Evolutionary conservation across 2,113 vertebrate genomes (phyloP).

Genomic region (Cyprinodon brontotheroides): DNA sequence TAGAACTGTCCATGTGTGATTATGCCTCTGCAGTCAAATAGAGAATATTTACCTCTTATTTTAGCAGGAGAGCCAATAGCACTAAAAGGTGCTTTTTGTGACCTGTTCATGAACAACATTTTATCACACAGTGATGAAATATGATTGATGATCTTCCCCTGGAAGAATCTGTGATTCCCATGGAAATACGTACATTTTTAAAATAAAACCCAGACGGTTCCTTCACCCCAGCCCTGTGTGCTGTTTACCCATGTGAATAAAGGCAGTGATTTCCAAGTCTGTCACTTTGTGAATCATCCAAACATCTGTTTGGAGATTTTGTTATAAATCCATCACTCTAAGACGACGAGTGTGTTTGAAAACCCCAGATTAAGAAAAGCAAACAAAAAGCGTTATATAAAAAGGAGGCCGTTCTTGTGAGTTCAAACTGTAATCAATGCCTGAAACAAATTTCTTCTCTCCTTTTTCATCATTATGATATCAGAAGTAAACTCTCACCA

Average conservation of each 20-base stretch:
- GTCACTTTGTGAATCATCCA: slow-evolving; percentile 26
- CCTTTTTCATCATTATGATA: background rate
- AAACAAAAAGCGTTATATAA: background rate
- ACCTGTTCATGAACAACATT: background rate
- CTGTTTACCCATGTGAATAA: slow-evolving; percentile 12
- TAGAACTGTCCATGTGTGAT: background rate
- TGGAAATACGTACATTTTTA: background rate
- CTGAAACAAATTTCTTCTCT: background rate
- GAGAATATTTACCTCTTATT: background rate
- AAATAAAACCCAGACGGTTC: background rate
- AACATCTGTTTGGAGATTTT: slow-evolving; percentile 42
- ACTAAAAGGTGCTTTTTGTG: background rate
- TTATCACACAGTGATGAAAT: background rate
- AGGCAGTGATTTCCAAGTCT: slow-evolving; percentile 27
- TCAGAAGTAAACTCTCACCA: slow-evolving; percentile 81
- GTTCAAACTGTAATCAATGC: background rate
- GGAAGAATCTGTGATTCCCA: background rate
- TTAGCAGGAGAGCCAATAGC: too few relatives aligned
- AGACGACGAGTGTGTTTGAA: slow-evolving; percentile 9
- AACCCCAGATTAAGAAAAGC: slow-evolving; percentile 2
- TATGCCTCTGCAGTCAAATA: background rate
- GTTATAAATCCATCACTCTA: background rate
- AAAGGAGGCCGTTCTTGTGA: background rate
- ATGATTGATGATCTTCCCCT: background rate
- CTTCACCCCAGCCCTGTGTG: background rate